Percentiles rank a stretch among this genome's conserved stretches.
These are phyloP conservation scores for Hypselothyrea guttata DNA, from an alignment of 2,888 invertebrate genomes.

Conservation along the genomic window DNA sequence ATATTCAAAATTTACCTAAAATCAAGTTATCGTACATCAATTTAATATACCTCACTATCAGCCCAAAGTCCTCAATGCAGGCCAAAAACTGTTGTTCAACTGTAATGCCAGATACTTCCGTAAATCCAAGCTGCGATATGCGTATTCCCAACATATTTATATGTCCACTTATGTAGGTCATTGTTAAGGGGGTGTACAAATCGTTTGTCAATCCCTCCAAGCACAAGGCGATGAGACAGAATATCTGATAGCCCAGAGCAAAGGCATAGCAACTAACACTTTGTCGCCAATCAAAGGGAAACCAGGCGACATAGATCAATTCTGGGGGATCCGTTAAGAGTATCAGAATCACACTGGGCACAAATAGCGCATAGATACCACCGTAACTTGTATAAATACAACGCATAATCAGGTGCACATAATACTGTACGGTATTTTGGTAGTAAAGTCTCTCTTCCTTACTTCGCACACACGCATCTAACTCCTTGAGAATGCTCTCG, in stretches of 20 bases:
- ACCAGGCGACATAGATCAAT: slow-evolving; percentile 52
- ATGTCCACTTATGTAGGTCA: slow-evolving; percentile 55
- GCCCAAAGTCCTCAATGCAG: slow-evolving; percentile 44
- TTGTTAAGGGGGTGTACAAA: slow-evolving; percentile 42
- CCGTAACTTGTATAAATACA: slow-evolving; percentile 42
- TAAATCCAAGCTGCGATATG: slow-evolving; percentile 36
- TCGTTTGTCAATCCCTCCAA: slow-evolving; percentile 50
- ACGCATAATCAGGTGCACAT: slow-evolving; percentile 24
- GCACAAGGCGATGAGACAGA: slow-evolving; percentile 12
- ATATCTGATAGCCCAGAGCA: slow-evolving; percentile 37
- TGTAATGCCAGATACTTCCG: background rate
- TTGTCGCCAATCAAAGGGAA: slow-evolving; percentile 50
- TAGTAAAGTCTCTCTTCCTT: slow-evolving; percentile 43
- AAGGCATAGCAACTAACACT: slow-evolving; percentile 4
- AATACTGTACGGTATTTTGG: slow-evolving; percentile 18
- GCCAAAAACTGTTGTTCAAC: slow-evolving; percentile 17
- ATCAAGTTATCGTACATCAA: background rate
- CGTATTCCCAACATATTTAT: slow-evolving; percentile 53
- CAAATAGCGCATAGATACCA: slow-evolving; percentile 26
- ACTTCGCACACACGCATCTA: slow-evolving; percentile 39
- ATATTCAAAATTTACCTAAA: background rate
- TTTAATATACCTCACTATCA: slow-evolving; percentile 46
- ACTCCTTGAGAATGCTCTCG: slow-evolving; percentile 21
- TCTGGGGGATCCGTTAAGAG: slow-evolving; percentile 10
- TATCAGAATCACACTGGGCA: slow-evolving; percentile 11